Evolutionary conservation across 2,888 invertebrate species (phyloP), one percentile per base, ranked within the genome.

Genomic region (Rotaria macrura): DNA sequence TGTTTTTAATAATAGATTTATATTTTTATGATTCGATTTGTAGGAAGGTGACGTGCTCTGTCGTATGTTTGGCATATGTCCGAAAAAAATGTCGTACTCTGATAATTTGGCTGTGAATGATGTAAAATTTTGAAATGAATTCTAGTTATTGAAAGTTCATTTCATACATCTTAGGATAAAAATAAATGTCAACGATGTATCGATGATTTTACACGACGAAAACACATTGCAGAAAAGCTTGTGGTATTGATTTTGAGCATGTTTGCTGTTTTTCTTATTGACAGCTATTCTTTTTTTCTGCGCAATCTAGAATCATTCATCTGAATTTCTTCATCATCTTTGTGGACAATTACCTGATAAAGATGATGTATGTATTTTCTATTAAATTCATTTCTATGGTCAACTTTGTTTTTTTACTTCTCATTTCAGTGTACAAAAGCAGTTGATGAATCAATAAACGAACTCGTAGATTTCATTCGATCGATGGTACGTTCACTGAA

Each of bases 101-200:
- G 74, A 79, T 43, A 79, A 79, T 79, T 25, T 38, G 74, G 74
- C 74, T 79, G 25, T 79, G 40, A 23, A 79, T 40, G 74, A 79
- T 43, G 74, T 79, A 79, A 25, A 25, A 25, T 10, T 5, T 43
- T 43, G 43, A 43, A 7, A 7, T 49, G 49, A 49, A 12, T 49
- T 49, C 14, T 49, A 49, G 14, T 49, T 14, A 49, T 49, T 49
- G 49, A 49, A 12, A 5, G n/a, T n/a, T n/a, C 17, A 47, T 47
- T 47, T 47, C 5, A 49, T 49, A 17, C 17, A 49, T 12, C 10
- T 25, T 79, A 79, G 74, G 74, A 79, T 40, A 79, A 79, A 79
- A 79, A 79, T n/a, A 79, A 79, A 43, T 79, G 74, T 38, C 38
- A 79, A 79, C 74, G 74, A 79, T 79, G 74, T 25, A 40, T 79